Evolutionary conservation across 1,140 invertebrate species (phyloP).

Genomic region (Drosophila sproati): DNA sequence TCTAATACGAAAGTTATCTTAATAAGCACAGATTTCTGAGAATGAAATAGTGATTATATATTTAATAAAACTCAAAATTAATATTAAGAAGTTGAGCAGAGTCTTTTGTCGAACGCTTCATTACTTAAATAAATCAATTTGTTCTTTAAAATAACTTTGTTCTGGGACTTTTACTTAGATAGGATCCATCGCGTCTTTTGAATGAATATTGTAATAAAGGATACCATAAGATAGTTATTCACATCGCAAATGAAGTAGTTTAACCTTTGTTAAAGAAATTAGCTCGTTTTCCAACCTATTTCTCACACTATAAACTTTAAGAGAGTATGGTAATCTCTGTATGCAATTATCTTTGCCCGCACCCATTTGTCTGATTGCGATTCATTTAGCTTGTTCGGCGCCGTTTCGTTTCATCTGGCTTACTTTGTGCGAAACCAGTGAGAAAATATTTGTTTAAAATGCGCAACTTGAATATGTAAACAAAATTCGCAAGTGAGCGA

Average conservation of each 20-base stretch:
- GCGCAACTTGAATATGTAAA: conserved; percentile 69
- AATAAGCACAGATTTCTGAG: too few species aligned
- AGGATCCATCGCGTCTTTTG: too few species aligned
- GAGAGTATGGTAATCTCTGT: conserved; percentile 30
- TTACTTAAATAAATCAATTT: too few species aligned
- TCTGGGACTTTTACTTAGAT: too few species aligned
- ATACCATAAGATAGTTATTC: background rate
- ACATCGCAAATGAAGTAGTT: background rate
- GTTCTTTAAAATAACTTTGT: too few species aligned
- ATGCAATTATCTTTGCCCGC: conserved; percentile 9
- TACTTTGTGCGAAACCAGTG: conserved; percentile 48
- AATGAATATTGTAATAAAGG: too few species aligned
- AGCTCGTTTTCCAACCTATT: background rate
- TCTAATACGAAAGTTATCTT: too few species aligned
- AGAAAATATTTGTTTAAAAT: conserved; percentile 59
- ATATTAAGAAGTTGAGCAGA: too few species aligned
- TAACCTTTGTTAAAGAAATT: background rate
- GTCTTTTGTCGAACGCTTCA: too few species aligned
- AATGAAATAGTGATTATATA: too few species aligned
- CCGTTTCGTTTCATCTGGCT: conserved; percentile 34
- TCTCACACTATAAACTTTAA: conserved; percentile 7
- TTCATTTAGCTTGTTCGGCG: conserved; percentile 28
- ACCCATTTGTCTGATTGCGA: conserved; percentile 42
- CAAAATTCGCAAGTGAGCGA: conserved; percentile 48
- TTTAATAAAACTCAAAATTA: too few species aligned